These are phyloP conservation scores for Diabrotica balteata DNA, from an alignment of 2,888 invertebrate genomes.

Conservation along the genomic window DNA sequence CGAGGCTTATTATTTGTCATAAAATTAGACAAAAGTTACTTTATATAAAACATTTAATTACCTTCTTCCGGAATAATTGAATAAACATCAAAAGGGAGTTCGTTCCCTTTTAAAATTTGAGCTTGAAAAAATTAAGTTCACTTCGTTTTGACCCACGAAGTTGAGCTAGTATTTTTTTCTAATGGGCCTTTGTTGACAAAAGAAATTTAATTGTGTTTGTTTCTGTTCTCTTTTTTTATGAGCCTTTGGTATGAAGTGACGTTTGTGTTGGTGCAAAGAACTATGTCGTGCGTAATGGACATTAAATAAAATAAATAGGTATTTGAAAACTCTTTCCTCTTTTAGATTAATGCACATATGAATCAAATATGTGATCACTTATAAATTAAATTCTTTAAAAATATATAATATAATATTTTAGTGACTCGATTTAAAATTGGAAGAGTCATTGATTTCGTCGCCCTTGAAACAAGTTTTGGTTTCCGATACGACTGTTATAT, in stretches of 20 bases:
- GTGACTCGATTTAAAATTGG: too few relatives aligned
- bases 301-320: neutral
- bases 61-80: constrained; percentile 39
- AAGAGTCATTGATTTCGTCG: too few relatives aligned
- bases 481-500: too few relatives aligned
- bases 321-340: too few relatives aligned
- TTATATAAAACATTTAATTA: constrained; percentile 41
- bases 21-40: constrained; percentile 39
- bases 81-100: constrained; percentile 37
- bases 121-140: constrained; percentile 36
- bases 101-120: constrained; percentile 33
- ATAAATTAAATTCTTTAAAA: too few relatives aligned
- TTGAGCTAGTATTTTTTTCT: constrained; percentile 8
- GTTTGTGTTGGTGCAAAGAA: neutral
- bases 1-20: constrained; percentile 3
- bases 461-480: too few relatives aligned
- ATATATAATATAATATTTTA: too few relatives aligned
- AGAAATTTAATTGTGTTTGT: constrained; percentile 14
- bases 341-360: too few relatives aligned
- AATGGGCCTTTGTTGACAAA: constrained; percentile 20
- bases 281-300: constrained; percentile 1
- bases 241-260: constrained; percentile 3
- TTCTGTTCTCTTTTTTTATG: constrained; percentile 10
- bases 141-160: constrained; percentile 20
- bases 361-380: too few relatives aligned